phyloP scores from a whole-genome alignment of 2,113 vertebrate species.

The Neotragus moschatus region DNA sequence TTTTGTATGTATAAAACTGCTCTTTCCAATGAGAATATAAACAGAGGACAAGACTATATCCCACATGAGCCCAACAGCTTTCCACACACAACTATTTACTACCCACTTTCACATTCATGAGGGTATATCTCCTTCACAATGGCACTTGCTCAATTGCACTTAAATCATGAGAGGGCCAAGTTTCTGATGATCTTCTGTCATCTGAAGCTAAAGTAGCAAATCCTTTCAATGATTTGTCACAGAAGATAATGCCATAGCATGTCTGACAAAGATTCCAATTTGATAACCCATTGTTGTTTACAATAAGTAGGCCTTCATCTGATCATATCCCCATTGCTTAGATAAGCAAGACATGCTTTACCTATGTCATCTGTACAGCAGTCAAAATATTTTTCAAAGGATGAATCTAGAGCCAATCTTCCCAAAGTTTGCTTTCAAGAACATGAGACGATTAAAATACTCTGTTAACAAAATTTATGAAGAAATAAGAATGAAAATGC shows the following conservation, averaged over 20 bases:
- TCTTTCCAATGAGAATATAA: not conserved
- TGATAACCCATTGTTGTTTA: not conserved
- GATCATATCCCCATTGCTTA: not conserved
- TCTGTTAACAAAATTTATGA: not conserved
- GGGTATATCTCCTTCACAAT: not conserved
- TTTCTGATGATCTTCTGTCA: not conserved
- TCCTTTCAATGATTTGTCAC: not conserved
- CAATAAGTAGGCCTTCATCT: not conserved
- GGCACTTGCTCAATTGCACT: not conserved
- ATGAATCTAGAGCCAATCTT: not conserved
- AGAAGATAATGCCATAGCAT: not conserved
- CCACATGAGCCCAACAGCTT: not conserved
- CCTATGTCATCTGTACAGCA: not conserved
- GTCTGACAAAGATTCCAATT: not conserved
- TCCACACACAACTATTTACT: not conserved
- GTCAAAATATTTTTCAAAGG: not conserved
- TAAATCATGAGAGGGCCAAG: not conserved
- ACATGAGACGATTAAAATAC: not conserved
- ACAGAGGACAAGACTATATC: not conserved
- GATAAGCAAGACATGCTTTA: not conserved
- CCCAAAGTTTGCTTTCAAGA: not conserved
- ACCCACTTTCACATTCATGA: not conserved
- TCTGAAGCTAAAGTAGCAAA: not conserved
- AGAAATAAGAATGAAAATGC: slow-evolving; percentile 12
- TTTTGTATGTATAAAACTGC: not conserved